A percentile compares a stretch with the other conserved stretches of the same genome.
phyloP scores from a whole-genome alignment of 2,113 vertebrate genomes.

The Zonotrichia leucophrys region DNA sequence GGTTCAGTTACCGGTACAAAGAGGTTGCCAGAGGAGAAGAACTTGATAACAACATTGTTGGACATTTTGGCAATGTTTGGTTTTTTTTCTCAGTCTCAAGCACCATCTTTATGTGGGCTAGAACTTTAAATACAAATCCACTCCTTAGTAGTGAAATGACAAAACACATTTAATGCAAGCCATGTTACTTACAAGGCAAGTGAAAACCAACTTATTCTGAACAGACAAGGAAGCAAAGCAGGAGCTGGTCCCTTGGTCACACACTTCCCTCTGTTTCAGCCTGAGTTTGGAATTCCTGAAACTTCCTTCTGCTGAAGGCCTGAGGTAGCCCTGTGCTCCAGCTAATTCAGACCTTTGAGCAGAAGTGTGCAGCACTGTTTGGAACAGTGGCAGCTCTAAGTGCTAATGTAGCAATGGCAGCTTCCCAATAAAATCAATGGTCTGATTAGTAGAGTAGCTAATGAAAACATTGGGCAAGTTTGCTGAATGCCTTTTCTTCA shows the following conservation, averaged over 20 bases:
- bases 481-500: neutral
- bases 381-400: neutral
- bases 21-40: neutral
- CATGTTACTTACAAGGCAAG: neutral
- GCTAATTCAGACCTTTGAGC: neutral
- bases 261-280: neutral
- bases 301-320: neutral
- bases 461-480: neutral
- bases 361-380: neutral
- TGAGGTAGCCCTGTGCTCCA: neutral
- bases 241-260: neutral
- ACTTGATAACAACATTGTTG: rapidly evolving
- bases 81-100: neutral
- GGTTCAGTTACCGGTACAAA: neutral
- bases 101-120: neutral
- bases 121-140: neutral
- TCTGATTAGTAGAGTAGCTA: neutral
- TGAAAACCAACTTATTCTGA: neutral
- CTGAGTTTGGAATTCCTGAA: neutral
- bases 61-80: neutral
- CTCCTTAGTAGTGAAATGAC: neutral
- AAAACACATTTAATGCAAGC: neutral
- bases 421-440: neutral
- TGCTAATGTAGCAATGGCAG: neutral
- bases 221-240: neutral